phyloP scores from a whole-genome alignment of 2,797 vertebrate genomes.

The Podargus strigoides region DNA sequence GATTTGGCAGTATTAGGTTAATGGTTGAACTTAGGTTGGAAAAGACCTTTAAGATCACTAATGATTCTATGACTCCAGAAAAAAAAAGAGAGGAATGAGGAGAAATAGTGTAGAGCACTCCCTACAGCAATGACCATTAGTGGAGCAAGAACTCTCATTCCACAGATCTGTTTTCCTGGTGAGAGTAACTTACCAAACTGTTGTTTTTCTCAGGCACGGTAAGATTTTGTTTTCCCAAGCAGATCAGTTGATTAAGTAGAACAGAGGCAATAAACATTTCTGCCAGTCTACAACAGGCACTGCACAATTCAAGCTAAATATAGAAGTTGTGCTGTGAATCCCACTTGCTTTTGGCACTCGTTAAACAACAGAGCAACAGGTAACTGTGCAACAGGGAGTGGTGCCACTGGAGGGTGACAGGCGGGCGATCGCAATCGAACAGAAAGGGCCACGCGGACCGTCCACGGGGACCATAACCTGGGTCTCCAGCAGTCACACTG shows the following conservation, averaged over 20 bases:
- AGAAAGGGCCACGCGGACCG: not conserved
- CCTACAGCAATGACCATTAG: not conserved
- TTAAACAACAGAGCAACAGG: not conserved
- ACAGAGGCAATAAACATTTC: not conserved
- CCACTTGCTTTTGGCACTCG: not conserved
- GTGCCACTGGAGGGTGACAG: not conserved
- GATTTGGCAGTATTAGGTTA: not conserved
- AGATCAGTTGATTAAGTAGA: not conserved
- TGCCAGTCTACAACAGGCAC: not conserved
- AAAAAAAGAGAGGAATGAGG: not conserved
- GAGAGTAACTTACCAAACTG: too few relatives aligned
- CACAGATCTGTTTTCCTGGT: too few relatives aligned
- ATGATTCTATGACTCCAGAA: not conserved
- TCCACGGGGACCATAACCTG: accelerated
- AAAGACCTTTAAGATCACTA: too few relatives aligned
- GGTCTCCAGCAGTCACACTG: not conserved
- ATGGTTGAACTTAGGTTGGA: accelerated
- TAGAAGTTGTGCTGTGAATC: not conserved
- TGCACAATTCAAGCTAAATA: not conserved
- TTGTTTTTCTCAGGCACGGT: not conserved
- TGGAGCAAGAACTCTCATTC: not conserved
- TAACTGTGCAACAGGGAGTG: not conserved
- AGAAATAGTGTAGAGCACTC: not conserved
- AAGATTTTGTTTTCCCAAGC: not conserved
- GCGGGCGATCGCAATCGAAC: accelerated